Conservation (phyloP, 2,797 vertebrate genomes). For the Xerus rutilus region DNA sequence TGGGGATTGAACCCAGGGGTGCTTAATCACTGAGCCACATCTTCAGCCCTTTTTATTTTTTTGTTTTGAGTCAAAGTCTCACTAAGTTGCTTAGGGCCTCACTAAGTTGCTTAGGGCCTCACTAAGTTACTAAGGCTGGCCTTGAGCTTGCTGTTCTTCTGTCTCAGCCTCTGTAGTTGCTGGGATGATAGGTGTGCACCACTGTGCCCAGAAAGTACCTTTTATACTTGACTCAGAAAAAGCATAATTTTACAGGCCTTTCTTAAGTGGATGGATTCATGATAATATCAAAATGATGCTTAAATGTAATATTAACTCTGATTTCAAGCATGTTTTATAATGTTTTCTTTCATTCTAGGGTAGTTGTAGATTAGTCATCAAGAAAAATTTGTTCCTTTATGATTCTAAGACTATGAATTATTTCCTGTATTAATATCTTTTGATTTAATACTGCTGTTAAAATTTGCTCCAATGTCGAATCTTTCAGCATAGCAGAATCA, state of each 20-base stretch:
- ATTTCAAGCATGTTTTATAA: background rate
- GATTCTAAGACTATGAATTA: background rate
- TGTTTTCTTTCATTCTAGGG: background rate
- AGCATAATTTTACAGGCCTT: background rate
- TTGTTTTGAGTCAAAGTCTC: too few species aligned
- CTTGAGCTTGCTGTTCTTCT: too few species aligned
- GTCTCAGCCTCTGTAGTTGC: too few species aligned
- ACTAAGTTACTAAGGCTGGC: too few species aligned
- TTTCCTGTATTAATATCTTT: conserved; percentile 39
- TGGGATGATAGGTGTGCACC: too few species aligned
- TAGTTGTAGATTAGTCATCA: background rate
- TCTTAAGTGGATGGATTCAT: conserved; percentile 4
- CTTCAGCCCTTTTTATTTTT: too few species aligned
- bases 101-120: too few species aligned
- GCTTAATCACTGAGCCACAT: too few species aligned
- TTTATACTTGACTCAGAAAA: background rate
- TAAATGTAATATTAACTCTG: background rate
- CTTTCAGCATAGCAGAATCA: background rate
- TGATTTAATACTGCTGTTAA: background rate
- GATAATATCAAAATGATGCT: background rate
- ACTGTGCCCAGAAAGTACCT: background rate
- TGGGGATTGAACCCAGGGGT: too few species aligned
- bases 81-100: too few species aligned
- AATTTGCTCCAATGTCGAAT: background rate
- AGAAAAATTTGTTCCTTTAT: background rate